Base-by-base conservation (phyloP, 2,888 invertebrate species). In the Lapara coniferarum region DNA sequence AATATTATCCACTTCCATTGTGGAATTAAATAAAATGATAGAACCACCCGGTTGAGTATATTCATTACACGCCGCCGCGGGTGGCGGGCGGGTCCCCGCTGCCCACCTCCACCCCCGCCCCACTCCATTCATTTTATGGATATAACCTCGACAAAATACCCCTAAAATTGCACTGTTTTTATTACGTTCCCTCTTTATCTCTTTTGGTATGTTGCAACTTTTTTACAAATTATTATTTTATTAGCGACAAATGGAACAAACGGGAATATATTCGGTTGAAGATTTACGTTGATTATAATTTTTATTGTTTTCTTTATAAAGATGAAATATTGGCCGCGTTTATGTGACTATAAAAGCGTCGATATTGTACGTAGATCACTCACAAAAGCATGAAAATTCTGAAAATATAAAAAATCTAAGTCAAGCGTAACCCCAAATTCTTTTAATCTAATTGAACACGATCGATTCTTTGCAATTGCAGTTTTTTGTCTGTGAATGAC, bases 131-230 rank as follows among this genome's bases (percentile, higher is more conserved):
- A 86, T 86, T 92, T 93, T 93, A 93, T 93, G 89, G 91, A 91
- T 92, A 93, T 93, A 93, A 93, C 93, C 93, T 92, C 93, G 91
- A 93, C 93, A 93, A 92, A 93, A 93, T 93, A 91, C 92, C 92
- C 93, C 92, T 93, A 92, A 93, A 93, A 93, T 93, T 93, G 93
- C 92, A 93, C 89, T 93, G 93, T 92, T 93, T 93, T 93, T 93
- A 93, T 93, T 92, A 91, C 90, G 88, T 89, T 91, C 88, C 87
- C 89, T 89, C 92, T 92, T 92, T 93, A 93, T 93, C 90, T 92
- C 89, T 90, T 89, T 92, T 87, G 91, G 91, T 93, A 91, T 92
- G 90, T 90, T 92, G 90, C 88, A 90, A 86, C 77, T 89, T 90
- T 84, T 90, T 91, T 88, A 90, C 25, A 87, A 85, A 83, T 89